Conservation (phyloP, 2,113 vertebrate species). For the Clarias magur region DNA sequence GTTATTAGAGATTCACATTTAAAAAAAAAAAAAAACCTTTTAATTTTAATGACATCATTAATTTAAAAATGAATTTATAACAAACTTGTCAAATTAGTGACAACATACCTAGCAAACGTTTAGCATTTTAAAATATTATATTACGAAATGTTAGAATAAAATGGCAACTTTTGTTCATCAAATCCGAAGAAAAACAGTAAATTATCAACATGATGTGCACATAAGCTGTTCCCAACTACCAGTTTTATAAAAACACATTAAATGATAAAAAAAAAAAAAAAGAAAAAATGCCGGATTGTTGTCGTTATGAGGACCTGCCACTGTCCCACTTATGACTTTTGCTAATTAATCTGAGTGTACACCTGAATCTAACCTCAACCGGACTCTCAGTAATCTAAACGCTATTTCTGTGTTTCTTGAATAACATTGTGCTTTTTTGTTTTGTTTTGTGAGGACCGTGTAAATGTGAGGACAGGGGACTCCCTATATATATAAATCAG, state of each 20-base stretch:
- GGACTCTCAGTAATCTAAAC: not conserved
- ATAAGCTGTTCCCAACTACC: not conserved
- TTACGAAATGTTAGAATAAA: not conserved
- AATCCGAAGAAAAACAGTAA: not conserved
- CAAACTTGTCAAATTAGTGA: not conserved
- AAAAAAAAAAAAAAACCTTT: too few relatives aligned
- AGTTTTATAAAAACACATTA: not conserved
- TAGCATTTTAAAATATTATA: not conserved
- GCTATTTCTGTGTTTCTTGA: not conserved
- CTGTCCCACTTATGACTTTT: not conserved
- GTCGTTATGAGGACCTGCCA: not conserved
- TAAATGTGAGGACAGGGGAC: not conserved
- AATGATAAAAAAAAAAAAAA: too few relatives aligned
- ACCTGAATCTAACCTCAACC: not conserved
- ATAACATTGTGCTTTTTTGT: not conserved
- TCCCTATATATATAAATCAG: conserved; percentile 47
- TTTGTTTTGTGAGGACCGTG: not conserved
- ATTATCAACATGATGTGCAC: not conserved
- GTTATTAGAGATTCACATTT: too few relatives aligned
- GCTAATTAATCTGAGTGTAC: not conserved
- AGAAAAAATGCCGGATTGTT: not conserved
- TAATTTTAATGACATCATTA: not conserved
- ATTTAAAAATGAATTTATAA: too few relatives aligned
- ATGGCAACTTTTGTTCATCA: not conserved
- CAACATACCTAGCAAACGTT: not conserved